These are phyloP conservation scores for Lasiurus cinereus DNA, from an alignment of 2,113 vertebrate genomes.

Conservation along the genomic window DNA sequence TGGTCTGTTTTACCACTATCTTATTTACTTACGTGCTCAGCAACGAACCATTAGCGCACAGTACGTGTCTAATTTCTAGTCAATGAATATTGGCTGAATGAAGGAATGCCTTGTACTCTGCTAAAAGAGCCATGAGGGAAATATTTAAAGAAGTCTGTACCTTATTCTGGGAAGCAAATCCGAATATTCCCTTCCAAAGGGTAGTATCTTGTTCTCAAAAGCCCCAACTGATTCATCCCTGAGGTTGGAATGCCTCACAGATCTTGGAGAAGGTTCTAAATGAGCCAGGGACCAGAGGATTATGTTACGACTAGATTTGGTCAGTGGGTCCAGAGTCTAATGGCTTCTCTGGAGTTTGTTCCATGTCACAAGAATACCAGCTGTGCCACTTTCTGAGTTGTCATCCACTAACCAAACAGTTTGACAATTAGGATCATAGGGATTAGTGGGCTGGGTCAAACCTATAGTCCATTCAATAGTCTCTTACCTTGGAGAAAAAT, in stretches of 20 bases:
- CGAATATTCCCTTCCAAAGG: slow-evolving; percentile 45
- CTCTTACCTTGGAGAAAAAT: not conserved
- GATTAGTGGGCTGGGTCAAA: not conserved
- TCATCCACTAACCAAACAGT: slow-evolving; percentile 25
- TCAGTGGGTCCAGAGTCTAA: not conserved
- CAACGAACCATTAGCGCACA: not conserved
- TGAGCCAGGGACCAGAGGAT: not conserved
- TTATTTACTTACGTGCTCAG: slow-evolving; percentile 12
- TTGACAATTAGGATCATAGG: slow-evolving; percentile 1
- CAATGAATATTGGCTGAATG: slow-evolving; percentile 39
- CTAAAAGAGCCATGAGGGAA: slow-evolving; percentile 37
- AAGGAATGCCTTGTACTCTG: not conserved
- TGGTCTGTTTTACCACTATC: slow-evolving; percentile 5
- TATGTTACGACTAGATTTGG: not conserved
- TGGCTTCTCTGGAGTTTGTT: slow-evolving; percentile 16
- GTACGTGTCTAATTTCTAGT: slow-evolving; percentile 44
- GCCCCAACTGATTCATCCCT: not conserved
- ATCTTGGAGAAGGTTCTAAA: slow-evolving; percentile 16
- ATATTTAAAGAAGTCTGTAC: not conserved
- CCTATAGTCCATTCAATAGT: not conserved
- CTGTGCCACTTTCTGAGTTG: not conserved
- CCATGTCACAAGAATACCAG: slow-evolving; percentile 25
- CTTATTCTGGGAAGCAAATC: not conserved
- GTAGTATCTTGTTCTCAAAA: slow-evolving; percentile 33
- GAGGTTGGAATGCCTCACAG: not conserved